Base-by-base conservation (phyloP, 1,140 invertebrate species). In the Radopholus similis region DNA sequence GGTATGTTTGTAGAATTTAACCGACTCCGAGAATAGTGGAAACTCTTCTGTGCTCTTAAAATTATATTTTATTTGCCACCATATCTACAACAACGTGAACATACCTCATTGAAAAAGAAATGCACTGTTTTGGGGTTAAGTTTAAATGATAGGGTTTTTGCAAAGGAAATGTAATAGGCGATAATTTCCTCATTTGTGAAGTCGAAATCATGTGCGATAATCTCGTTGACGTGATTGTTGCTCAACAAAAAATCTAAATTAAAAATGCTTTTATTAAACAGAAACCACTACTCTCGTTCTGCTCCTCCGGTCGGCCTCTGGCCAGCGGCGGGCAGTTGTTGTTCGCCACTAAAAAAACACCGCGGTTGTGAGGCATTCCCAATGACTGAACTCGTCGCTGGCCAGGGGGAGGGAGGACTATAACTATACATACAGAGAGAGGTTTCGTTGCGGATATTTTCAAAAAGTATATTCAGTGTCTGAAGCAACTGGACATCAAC, bases 161-260 rank as follows among this genome's bases (percentile, higher is more conserved):
- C 83, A 83, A 99, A 98, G 51, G 95, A 95, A 83, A 99, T 97
- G 83, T 98, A 99, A 84, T 99, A 98, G 4, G 95, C 95, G 93
- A 98, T 97, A 2, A 99, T 93, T 88, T 99, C 96, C 86, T 99
- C 96, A 85, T 99, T 95, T 15, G 92, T 93, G 81, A 99, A 96
- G 84, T 99, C 95, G 88, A 98, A 98, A 85, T 96, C 96, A 85
- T 98, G 95, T 40, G 95, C 91, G 82, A 99, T 98, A 79, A 99
- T 98, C 37, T 91, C 93, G 85, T 99, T 99, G 21, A 99, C 93
- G 86, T 98, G 94, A 85, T 99, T 99, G 85, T 99, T 99, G 78
- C 94, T 97, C 18, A 99, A 86, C 62, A 99, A 86, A 86, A 97
- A 99, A 90, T 98, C 94, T 97, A 86, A 69, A 90, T 90, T n/a